phyloP scores from a whole-genome alignment of 1,140 invertebrate genomes.

The Manduca sexta region DNA sequence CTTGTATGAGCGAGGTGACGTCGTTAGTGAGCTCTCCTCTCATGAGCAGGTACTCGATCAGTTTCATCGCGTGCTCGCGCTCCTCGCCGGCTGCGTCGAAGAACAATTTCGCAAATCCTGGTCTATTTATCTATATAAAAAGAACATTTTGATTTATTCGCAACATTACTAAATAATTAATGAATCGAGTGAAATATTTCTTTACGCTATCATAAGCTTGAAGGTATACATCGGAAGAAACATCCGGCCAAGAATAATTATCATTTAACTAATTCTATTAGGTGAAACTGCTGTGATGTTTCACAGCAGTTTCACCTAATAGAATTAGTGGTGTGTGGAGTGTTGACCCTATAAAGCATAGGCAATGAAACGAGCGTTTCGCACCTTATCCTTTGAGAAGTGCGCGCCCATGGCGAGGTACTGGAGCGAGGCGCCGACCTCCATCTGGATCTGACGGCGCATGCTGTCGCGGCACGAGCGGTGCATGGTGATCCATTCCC shows the following conservation, averaged over 20 bases:
- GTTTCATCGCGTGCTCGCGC: slow-evolving; percentile 90
- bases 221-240: no score
- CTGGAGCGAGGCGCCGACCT: slow-evolving; percentile 84
- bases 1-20: slow-evolving; percentile 77
- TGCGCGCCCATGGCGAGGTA: slow-evolving; percentile 91
- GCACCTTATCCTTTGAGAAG: slow-evolving; percentile 83
- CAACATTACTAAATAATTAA: no score
- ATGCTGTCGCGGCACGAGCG: slow-evolving; percentile 76
- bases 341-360: no score
- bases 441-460: slow-evolving; percentile 82
- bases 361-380: slow-evolving; percentile 10
- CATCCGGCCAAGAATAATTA: no score
- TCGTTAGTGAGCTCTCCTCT: slow-evolving; percentile 83
- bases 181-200: no score
- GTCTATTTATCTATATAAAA: slow-evolving; percentile 78
- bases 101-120: slow-evolving; percentile 93
- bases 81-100: slow-evolving; percentile 90
- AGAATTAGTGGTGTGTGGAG: no score
- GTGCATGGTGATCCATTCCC: slow-evolving; percentile 80
- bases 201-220: no score
- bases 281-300: no score
- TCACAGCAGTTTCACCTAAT: no score
- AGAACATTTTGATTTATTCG: neutral
- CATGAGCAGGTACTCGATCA: slow-evolving; percentile 93
- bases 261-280: no score